A percentile compares a stretch with the other conserved stretches of the same genome.
Conservation (phyloP, 2,113 vertebrate species). For the Thalassoma bifasciatum region DNA sequence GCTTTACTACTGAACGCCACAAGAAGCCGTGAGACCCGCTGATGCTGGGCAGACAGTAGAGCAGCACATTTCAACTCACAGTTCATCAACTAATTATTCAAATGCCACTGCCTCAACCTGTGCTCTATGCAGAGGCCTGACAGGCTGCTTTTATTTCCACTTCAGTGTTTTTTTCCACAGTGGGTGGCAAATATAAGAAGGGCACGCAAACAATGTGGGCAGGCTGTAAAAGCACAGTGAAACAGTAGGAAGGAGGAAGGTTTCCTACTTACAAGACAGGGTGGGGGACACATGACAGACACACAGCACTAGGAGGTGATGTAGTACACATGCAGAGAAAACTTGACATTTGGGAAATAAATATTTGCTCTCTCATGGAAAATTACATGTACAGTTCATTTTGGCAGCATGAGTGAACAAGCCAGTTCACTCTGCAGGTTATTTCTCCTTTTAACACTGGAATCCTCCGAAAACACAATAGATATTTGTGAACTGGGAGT, state of each 20-base stretch:
- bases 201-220: conserved; percentile 26
- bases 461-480: no score
- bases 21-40: conserved; percentile 11
- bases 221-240: conserved; percentile 40
- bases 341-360: background rate
- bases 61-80: conserved; percentile 19
- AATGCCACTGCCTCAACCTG: conserved; percentile 37
- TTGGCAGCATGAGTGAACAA: no score
- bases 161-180: conserved; percentile 33
- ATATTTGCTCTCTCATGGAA: background rate
- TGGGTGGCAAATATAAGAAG: conserved; percentile 27
- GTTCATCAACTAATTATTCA: conserved; percentile 29
- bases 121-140: conserved; percentile 5
- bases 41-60: conserved; percentile 7
- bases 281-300: conserved; percentile 14
- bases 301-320: background rate
- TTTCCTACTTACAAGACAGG: conserved; percentile 20
- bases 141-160: conserved; percentile 33
- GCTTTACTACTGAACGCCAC: conserved; percentile 50
- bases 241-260: conserved; percentile 36
- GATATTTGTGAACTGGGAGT: no score
- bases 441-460: no score
- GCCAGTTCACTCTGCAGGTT: no score
- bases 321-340: background rate
- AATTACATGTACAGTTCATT: no score